Evolutionary conservation across 2,113 vertebrate species (phyloP), one percentile per base, ranked within the genome.

Genomic region (Paedocypris sp.): DNA sequence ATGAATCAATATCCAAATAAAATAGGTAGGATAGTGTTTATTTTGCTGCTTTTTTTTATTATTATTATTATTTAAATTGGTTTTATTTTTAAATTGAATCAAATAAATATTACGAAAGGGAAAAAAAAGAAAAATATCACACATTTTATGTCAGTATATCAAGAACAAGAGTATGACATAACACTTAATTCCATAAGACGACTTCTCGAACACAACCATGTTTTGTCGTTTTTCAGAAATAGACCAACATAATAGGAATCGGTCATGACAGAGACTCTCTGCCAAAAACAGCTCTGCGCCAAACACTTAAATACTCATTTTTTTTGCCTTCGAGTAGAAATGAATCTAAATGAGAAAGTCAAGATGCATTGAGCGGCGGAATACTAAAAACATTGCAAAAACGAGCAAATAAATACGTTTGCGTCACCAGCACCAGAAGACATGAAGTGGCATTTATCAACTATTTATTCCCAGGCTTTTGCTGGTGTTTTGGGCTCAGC

Each of bases 401-500:
- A 19, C n/a, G 22, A 28, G n/a, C 15, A 41, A 5, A 7, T 16
- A 43, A 29, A 54, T 12, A 58, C 11, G 42, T 43, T 43, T 18
- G 6, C 38, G 31, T 58, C 7, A 5, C 39, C 32, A 32, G 1
- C 15, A 25, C 22, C 26, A 43, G 16, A 19, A 58, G 26, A 2
- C 39, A 43, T 12, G 6, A 57, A 57, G 38, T 31, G 18, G 16
- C 43, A n/a, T 56, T 56, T 56, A 58, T 43, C 53, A 43, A 28
- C 36, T 43, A 58, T 58, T n/a, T 10, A 58, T 43, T 56, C 39
- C 36, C 29, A 56, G 28, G 52, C 23, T 41, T 12, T 31, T 58
- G 18, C 38, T 43, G 26, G 42, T 58, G 36, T 29, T 28, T 43
- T 8, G 19, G n/a, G 13, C 53, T 41, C 53, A 3, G 26, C 31